Evolutionary conservation across 2,797 vertebrate genomes (phyloP).

Genomic region (Tenualosa ilisha): DNA sequence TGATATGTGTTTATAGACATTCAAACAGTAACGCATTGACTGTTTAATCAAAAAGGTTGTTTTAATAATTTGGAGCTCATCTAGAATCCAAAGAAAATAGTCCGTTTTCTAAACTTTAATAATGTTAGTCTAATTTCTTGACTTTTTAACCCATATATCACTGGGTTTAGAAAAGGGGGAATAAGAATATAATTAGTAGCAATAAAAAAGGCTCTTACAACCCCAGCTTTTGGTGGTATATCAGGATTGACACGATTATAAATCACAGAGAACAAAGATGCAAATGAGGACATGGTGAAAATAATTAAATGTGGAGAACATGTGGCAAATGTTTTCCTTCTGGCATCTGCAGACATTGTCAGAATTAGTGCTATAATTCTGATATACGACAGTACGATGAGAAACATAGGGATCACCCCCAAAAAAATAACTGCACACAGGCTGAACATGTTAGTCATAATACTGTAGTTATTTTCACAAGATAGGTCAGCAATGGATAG

Average conservation of each 20-base stretch:
- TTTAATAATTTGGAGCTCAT: too few relatives aligned
- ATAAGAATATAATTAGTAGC: too few relatives aligned
- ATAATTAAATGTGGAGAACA: slow-evolving; percentile 1
- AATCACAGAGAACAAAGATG: neutral
- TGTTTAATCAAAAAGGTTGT: too few relatives aligned
- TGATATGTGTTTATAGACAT: too few relatives aligned
- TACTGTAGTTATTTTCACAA: too few relatives aligned
- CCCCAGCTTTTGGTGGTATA: neutral
- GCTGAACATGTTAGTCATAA: too few relatives aligned
- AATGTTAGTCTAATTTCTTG: neutral
- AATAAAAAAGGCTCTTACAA: neutral
- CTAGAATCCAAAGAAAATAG: too few relatives aligned
- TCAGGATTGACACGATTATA: neutral
- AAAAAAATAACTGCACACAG: too few relatives aligned
- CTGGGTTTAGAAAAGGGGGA: neutral
- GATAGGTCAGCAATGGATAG: neutral
- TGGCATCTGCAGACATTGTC: neutral
- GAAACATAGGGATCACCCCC: too few relatives aligned
- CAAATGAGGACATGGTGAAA: neutral
- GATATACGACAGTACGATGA: neutral
- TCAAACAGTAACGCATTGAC: too few relatives aligned
- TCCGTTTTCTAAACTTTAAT: too few relatives aligned
- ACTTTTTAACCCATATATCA: neutral
- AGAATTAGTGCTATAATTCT: neutral
- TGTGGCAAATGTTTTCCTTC: neutral